A percentile compares a stretch with the other conserved stretches of the same genome.
These are phyloP conservation scores for Antennarius maculatus DNA, from an alignment of 2,797 vertebrate genomes.

Conservation along the genomic window DNA sequence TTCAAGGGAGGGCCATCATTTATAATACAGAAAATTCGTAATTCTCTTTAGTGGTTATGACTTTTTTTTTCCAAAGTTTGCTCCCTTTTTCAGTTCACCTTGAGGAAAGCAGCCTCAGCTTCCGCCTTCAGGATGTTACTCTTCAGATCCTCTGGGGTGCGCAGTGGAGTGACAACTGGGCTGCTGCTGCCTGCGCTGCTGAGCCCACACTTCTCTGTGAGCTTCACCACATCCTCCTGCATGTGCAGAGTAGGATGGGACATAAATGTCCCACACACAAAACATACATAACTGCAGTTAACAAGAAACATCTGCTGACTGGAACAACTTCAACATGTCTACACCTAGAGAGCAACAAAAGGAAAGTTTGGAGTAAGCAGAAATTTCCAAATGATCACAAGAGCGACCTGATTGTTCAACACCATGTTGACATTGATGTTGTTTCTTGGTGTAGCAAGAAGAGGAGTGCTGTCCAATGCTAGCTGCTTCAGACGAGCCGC, in stretches of 20 bases:
- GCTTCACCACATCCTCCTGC: constrained; percentile 91
- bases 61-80: background rate
- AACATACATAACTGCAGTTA: background rate
- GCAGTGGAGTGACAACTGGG: constrained; percentile 72
- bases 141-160: constrained; percentile 88
- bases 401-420: constrained; percentile 88
- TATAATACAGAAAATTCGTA: too few relatives aligned
- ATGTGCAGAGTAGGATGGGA: background rate
- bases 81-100: constrained; percentile 73
- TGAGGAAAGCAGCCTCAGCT: constrained; percentile 85
- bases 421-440: constrained; percentile 86
- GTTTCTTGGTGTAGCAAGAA: constrained; percentile 55
- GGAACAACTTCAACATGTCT: background rate
- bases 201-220: constrained; percentile 89
- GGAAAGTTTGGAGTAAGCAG: too few relatives aligned
- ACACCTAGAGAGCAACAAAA: background rate
- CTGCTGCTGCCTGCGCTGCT: constrained; percentile 84
- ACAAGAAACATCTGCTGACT: too few relatives aligned
- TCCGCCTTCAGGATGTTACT: constrained; percentile 97
- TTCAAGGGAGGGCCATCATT: too few relatives aligned
- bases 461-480: constrained; percentile 76
- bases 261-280: background rate
- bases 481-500: constrained; percentile 88
- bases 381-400: too few relatives aligned
- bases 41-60: background rate